Evolutionary conservation across 1,140 invertebrate genomes (phyloP).

Genomic region (Caenorhabditis elegans): DNA sequence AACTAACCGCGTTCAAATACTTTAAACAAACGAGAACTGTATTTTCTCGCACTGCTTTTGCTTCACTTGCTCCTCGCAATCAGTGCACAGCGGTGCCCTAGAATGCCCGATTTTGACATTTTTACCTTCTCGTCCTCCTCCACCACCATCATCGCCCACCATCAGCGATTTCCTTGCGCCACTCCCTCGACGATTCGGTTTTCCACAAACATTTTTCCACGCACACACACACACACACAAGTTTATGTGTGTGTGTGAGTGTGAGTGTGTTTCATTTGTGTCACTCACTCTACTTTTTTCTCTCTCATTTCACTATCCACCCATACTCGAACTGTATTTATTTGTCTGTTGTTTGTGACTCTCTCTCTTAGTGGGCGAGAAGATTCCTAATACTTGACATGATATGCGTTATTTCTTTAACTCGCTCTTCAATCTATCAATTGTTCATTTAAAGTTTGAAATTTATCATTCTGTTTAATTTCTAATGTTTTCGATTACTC

Average conservation of each 20-base stretch:
- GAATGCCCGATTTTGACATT: slow-evolving; percentile 27
- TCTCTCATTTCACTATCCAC: slow-evolving; percentile 7
- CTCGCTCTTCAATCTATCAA: too few species aligned
- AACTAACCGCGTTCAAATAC: slow-evolving; percentile 23
- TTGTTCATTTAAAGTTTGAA: not conserved
- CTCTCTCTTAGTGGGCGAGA: not conserved
- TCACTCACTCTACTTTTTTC: not conserved
- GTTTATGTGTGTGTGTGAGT: too few species aligned
- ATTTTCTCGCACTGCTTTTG: not conserved
- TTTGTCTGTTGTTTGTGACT: slow-evolving; percentile 27
- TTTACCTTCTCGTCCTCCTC: not conserved
- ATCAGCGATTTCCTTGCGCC: slow-evolving; percentile 17
- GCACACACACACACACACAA: not conserved
- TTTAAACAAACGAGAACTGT: slow-evolving; percentile 18
- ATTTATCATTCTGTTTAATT: not conserved
- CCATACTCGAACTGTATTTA: slow-evolving; percentile 10
- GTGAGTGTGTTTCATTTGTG: slow-evolving; percentile 7
- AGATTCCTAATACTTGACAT: not conserved
- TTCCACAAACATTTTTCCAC: not conserved
- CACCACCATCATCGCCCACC: not conserved
- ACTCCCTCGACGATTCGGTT: not conserved
- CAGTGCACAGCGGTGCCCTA: not conserved
- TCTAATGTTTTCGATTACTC: not conserved
- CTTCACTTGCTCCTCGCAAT: not conserved
- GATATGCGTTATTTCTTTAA: not conserved